A percentile compares a stretch with the other conserved stretches of the same genome.
phyloP scores from a whole-genome alignment of 2,888 invertebrate genomes.

The Epinotia brunnichana region DNA sequence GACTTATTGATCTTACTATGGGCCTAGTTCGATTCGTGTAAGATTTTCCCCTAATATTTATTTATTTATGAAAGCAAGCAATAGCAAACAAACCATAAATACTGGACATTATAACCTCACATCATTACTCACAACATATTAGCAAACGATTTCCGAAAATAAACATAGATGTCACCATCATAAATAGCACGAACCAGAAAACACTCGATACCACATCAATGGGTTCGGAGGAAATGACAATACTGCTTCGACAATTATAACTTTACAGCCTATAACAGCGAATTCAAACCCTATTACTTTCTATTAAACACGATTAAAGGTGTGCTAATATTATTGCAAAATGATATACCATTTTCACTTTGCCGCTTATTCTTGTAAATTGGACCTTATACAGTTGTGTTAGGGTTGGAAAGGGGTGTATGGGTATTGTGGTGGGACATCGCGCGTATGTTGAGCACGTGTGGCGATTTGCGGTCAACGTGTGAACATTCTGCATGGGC shows the following conservation, averaged over 20 bases:
- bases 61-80: no score
- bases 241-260: not conserved
- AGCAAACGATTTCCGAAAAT: constrained; percentile 23
- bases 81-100: not conserved
- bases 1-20: no score
- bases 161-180: constrained; percentile 18
- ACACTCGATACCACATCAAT: constrained; percentile 27
- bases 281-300: not conserved
- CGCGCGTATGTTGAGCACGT: constrained; percentile 52
- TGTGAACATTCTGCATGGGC: constrained; percentile 48
- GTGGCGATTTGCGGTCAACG: constrained; percentile 56
- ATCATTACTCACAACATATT: constrained; percentile 10
- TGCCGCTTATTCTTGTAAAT: not conserved
- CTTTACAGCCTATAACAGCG: not conserved
- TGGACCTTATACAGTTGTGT: not conserved
- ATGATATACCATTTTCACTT: not conserved
- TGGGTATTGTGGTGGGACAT: constrained; percentile 18
- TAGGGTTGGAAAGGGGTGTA: constrained; percentile 46
- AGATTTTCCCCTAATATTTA: no score
- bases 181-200: constrained; percentile 20
- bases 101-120: not conserved
- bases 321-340: not conserved
- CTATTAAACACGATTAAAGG: not conserved
- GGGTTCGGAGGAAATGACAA: constrained; percentile 19
- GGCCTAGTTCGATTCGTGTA: no score